Percentiles rank a stretch among this genome's conserved stretches.
phyloP scores from a whole-genome alignment of 1,140 invertebrate species.

The Drosophila kanapiae region DNA sequence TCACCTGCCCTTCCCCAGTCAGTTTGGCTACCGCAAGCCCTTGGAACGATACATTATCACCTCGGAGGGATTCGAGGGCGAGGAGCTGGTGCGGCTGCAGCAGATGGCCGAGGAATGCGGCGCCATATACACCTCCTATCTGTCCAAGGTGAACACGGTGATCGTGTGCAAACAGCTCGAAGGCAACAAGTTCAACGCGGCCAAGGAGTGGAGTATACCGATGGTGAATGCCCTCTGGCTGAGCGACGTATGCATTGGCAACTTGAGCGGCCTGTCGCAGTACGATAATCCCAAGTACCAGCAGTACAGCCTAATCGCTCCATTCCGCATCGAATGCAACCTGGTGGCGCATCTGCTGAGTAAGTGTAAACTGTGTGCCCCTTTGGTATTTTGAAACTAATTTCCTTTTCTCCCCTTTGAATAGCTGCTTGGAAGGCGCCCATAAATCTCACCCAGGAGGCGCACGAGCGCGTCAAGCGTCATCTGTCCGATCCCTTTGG shows the following conservation, averaged over 20 bases:
- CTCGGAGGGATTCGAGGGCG: slow-evolving; percentile 93
- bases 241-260: slow-evolving; percentile 96
- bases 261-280: slow-evolving; percentile 92
- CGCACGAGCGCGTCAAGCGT: slow-evolving; percentile 92
- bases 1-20: slow-evolving; percentile 95
- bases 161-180: slow-evolving; percentile 92
- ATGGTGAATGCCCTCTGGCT: slow-evolving; percentile 97
- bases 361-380: slow-evolving; percentile 86
- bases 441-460: slow-evolving; percentile 95
- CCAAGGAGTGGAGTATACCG: slow-evolving; percentile 94
- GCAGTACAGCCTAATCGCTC: slow-evolving; percentile 92
- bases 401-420: not conserved
- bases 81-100: slow-evolving; percentile 92
- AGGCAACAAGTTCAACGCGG: slow-evolving; percentile 94
- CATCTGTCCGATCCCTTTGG: slow-evolving; percentile 86
- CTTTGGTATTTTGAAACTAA: not conserved
- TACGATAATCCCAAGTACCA: slow-evolving; percentile 94
- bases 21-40: slow-evolving; percentile 89
- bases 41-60: slow-evolving; percentile 91
- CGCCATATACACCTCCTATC: slow-evolving; percentile 92
- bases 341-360: slow-evolving; percentile 96
- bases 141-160: slow-evolving; percentile 91
- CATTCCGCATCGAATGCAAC: slow-evolving; percentile 94
- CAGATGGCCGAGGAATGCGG: slow-evolving; percentile 94
- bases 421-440: slow-evolving; percentile 96